Conservation (phyloP, 2,888 invertebrate species). For the Agrotis exclamationis region DNA sequence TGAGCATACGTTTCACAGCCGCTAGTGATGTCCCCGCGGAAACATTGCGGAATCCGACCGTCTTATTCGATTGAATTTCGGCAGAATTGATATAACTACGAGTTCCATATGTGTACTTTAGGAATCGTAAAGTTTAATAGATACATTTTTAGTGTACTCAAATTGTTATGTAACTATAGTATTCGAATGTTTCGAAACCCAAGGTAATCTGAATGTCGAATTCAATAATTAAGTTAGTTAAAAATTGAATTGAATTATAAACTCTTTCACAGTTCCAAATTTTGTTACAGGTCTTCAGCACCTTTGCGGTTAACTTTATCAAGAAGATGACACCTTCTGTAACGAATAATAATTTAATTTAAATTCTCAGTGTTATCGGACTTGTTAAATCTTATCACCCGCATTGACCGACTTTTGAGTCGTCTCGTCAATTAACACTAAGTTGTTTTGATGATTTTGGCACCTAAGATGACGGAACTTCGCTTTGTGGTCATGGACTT, state of each 20-base stretch:
- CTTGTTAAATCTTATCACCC: conserved; percentile 29
- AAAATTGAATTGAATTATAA: conserved; percentile 34
- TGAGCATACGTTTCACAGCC: conserved; percentile 52
- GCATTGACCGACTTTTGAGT: conserved; percentile 9
- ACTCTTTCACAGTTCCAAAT: conserved; percentile 24
- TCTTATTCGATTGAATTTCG: conserved; percentile 40
- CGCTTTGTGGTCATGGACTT: conserved; percentile 11
- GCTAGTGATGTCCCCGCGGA: conserved; percentile 64
- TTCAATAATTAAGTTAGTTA: neutral
- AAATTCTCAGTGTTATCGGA: conserved; percentile 29
- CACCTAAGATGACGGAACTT: conserved; percentile 24
- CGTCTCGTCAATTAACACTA: conserved; percentile 25
- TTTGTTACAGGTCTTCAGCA: conserved; percentile 14
- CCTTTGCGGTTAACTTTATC: conserved; percentile 19
- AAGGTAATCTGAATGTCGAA: neutral
- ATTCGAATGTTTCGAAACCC: neutral
- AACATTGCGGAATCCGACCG: conserved; percentile 62
- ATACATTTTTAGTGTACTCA: neutral
- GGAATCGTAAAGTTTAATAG: conserved; percentile 7
- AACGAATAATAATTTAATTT: conserved; percentile 33
- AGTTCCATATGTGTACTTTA: neutral
- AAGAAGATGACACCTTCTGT: conserved; percentile 27
- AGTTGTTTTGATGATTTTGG: conserved; percentile 40
- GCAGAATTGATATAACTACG: conserved; percentile 24
- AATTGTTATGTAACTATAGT: neutral